Base-by-base conservation (phyloP, 2,113 vertebrate genomes). In the Aythya baeri region DNA sequence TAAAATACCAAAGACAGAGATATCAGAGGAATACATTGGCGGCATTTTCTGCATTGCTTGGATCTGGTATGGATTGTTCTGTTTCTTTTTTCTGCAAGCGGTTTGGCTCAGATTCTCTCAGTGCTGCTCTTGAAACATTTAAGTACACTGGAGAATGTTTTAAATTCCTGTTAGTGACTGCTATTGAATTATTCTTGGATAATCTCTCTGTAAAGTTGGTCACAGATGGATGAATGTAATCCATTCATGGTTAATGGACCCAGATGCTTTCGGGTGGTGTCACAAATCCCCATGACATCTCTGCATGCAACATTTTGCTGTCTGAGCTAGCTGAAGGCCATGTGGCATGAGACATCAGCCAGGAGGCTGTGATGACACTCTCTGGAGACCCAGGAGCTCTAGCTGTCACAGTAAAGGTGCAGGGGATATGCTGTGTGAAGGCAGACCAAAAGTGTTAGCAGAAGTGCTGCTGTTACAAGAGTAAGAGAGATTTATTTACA, bases 131-230 rank as follows among this genome's bases (percentile, higher is more conserved):
- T 66, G 72, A 88, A 91, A 67, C 50, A 25, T 55, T 68, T 55
- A 83, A 78, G 63, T 91, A 63, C n/a, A 41, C 43, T 29, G 67
- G 52, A 83, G 76, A 73, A 91, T 59, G n/a, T n/a, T 89, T 93
- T 70, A 83, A 83, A 86, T 85, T 88, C 66, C 73, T 74, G 25
- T 50, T 94, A 70, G 29, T 72, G 58, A 85, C 89, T 85, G 55
- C 59, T 88, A 2, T 61, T 84, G 86, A 78, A 74, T 84, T 94
- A 6, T 91, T 91, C 76, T 77, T 95, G 63, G 79, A 77, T 91
- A 38, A 77, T 93, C 22, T 87, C 65, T n/a, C 44, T 73, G 4
- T 66, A 23, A 77, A 86, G 76, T 32, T 91, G 84, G 50, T 86
- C 54, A 46, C 54, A 83, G 93, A 43, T 10, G 20, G 76, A 72